Percentiles rank a stretch among this genome's conserved stretches.
phyloP scores from a whole-genome alignment of 2,888 invertebrate species.

The Ochropleura plecta region DNA sequence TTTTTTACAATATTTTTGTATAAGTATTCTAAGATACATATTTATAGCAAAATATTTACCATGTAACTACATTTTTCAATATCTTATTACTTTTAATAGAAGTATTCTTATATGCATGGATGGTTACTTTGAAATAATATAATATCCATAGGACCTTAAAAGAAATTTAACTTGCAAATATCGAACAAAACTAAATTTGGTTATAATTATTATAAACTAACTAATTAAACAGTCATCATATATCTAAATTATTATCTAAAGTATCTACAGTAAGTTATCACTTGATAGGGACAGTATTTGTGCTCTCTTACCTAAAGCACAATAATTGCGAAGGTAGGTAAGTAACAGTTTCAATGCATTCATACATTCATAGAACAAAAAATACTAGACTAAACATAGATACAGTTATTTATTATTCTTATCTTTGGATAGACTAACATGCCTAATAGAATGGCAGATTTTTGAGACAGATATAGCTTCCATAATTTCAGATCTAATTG shows the following conservation, averaged over 20 bases:
- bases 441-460: slow-evolving; percentile 30
- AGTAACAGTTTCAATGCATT: slow-evolving; percentile 25
- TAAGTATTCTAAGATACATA: not conserved
- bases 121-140: slow-evolving; percentile 2
- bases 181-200: slow-evolving; percentile 16
- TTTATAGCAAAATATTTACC: slow-evolving; percentile 2
- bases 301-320: slow-evolving; percentile 43
- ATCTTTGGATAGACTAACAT: slow-evolving; percentile 55
- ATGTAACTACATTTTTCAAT: slow-evolving; percentile 26
- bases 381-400: slow-evolving; percentile 32
- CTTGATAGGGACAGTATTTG: slow-evolving; percentile 54
- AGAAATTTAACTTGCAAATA: slow-evolving; percentile 26
- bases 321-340: slow-evolving; percentile 26
- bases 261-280: slow-evolving; percentile 50
- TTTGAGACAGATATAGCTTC: slow-evolving; percentile 9
- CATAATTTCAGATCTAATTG: slow-evolving; percentile 52
- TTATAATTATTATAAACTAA: slow-evolving; percentile 17
- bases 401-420: slow-evolving; percentile 20
- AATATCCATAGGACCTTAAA: slow-evolving; percentile 4
- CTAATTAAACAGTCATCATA: slow-evolving; percentile 37
- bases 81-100: not conserved
- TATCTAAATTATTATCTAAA: slow-evolving; percentile 12
- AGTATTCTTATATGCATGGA: slow-evolving; percentile 36
- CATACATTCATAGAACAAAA: slow-evolving; percentile 28
- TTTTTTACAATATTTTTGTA: not conserved